Conservation (phyloP, 2,888 invertebrate species). For the Phoenoteleia sp. region DNA sequence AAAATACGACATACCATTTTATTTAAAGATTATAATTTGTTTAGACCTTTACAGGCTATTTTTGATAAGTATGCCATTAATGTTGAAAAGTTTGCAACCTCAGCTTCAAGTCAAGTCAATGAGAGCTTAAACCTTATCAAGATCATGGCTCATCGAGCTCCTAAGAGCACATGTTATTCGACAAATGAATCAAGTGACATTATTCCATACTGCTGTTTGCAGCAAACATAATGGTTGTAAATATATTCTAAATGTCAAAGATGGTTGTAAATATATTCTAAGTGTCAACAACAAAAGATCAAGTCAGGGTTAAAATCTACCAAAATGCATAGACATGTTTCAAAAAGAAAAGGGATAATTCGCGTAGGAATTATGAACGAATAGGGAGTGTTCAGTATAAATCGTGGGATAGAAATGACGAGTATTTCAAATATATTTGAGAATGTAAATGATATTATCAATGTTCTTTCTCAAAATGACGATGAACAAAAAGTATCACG, state of each 20-base stretch:
- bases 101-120: conserved; percentile 72
- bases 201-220: conserved; percentile 19
- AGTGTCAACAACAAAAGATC: conserved; percentile 8
- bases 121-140: conserved; percentile 74
- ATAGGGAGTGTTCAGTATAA: background rate
- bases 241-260: conserved; percentile 15
- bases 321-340: conserved; percentile 10
- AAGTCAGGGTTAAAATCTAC: conserved; percentile 12
- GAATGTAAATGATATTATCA: background rate
- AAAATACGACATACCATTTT: conserved; percentile 41
- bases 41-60: conserved; percentile 20
- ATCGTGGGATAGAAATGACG: conserved; percentile 15
- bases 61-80: conserved; percentile 70
- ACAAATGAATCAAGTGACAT: conserved; percentile 41
- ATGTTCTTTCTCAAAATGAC: background rate
- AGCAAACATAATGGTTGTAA: conserved; percentile 13
- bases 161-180: conserved; percentile 67
- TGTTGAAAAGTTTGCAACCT: conserved; percentile 67
- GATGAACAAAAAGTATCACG: conserved; percentile 1
- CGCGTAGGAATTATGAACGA: background rate
- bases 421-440: background rate
- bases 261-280: background rate
- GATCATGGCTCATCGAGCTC: conserved; percentile 73
- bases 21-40: conserved; percentile 6
- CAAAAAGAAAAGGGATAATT: conserved; percentile 16